Percentiles rank a stretch among this genome's conserved stretches.
Conservation (phyloP, 2,113 vertebrate species). For the Phoxinus phoxinus region DNA sequence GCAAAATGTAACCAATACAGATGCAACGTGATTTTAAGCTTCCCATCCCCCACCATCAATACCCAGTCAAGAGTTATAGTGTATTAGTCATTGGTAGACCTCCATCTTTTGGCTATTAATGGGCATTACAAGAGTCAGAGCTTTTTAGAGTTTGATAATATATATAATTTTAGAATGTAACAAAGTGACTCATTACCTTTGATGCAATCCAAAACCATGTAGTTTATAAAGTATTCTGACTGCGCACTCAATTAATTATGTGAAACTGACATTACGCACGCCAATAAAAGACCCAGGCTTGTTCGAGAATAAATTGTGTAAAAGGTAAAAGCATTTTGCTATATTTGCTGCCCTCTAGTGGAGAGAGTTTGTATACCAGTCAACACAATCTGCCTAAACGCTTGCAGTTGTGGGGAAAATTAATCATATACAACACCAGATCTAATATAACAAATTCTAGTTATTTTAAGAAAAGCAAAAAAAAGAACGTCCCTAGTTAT, state of each 20-base stretch:
- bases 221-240: background rate
- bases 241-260: background rate
- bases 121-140: background rate
- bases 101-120: background rate
- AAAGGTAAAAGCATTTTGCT: background rate
- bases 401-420: background rate
- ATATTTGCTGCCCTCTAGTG: slow-evolving; percentile 35
- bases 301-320: no score
- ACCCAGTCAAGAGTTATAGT: background rate
- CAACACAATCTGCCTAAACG: background rate
- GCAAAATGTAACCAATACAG: background rate
- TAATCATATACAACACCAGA: background rate
- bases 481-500: background rate
- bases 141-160: background rate
- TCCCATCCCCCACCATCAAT: background rate
- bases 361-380: background rate
- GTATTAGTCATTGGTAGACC: background rate
- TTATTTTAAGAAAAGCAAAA: no score
- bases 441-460: background rate
- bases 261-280: background rate
- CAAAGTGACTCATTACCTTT: background rate
- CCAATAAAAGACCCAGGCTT: background rate
- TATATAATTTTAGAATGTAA: no score
- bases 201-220: background rate
- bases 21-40: background rate